Evolutionary conservation across 2,113 vertebrate genomes (phyloP).

Genomic region (Anhinga rufa): DNA sequence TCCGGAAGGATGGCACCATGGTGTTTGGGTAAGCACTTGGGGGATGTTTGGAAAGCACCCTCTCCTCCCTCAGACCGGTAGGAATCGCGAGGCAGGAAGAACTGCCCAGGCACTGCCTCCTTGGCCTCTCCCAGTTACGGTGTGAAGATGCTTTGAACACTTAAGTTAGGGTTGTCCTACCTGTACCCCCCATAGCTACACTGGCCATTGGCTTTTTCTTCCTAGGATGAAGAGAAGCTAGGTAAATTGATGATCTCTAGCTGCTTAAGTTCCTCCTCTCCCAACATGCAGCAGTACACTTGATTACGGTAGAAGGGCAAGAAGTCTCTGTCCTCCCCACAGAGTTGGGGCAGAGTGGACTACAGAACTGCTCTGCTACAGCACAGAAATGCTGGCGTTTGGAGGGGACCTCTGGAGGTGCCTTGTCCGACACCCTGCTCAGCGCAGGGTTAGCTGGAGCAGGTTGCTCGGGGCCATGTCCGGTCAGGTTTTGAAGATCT

Average conservation of each 20-base stretch:
- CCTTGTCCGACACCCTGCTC: not conserved
- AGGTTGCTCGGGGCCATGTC: not conserved
- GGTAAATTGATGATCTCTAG: not conserved
- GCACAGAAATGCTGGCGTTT: not conserved
- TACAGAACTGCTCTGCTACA: not conserved
- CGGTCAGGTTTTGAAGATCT: not conserved
- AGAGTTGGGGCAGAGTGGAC: not conserved
- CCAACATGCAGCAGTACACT: not conserved
- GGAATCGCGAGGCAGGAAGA: not conserved
- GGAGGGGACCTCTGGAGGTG: not conserved
- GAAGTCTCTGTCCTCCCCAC: not conserved
- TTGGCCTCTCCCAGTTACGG: not conserved
- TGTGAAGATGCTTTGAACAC: not conserved
- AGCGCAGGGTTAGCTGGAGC: not conserved
- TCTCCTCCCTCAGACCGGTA: not conserved
- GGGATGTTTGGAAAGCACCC: not conserved
- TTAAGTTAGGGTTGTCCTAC: not conserved
- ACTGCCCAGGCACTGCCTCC: not conserved
- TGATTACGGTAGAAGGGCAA: not conserved
- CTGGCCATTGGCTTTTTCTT: not conserved
- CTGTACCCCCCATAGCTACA: not conserved
- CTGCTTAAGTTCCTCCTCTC: not conserved
- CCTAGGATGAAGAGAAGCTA: not conserved
- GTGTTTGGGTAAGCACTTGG: conserved; percentile 87
- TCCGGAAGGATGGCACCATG: conserved; percentile 86